Conservation (phyloP, 1,140 invertebrate genomes). For the Neodiprion virginianus region DNA sequence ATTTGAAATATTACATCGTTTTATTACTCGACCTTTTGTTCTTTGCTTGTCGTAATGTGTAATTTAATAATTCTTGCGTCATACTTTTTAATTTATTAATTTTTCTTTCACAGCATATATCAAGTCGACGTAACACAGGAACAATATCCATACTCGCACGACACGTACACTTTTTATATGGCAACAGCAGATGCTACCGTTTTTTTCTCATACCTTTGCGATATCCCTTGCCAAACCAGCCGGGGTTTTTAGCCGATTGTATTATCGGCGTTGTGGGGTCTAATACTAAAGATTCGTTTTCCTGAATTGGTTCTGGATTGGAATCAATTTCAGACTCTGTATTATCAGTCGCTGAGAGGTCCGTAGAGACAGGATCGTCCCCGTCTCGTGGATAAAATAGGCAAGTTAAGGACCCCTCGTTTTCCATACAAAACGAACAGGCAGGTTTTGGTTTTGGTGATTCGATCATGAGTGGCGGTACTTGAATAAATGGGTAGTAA, state of each 20-base stretch:
- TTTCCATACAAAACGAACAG: conserved; percentile 58
- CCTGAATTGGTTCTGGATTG: conserved; percentile 41
- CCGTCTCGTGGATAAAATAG: conserved; percentile 54
- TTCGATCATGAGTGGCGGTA: conserved; percentile 36
- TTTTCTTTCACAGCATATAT: background rate
- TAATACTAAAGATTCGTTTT: conserved; percentile 32
- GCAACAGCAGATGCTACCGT: conserved; percentile 56
- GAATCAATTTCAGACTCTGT: conserved; percentile 25
- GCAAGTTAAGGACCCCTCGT: conserved; percentile 55
- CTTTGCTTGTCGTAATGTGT: background rate
- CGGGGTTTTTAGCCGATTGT: conserved; percentile 62
- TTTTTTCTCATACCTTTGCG: conserved; percentile 63
- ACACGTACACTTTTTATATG: background rate
- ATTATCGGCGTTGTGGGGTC: conserved; percentile 42
- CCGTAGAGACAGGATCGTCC: conserved; percentile 33
- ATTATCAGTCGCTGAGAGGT: conserved; percentile 22
- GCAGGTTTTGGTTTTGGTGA: conserved; percentile 51
- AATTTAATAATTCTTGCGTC: background rate
- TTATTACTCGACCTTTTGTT: background rate
- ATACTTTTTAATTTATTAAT: conserved; percentile 1
- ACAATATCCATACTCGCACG: background rate
- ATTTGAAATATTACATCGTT: background rate
- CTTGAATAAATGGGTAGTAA: conserved; percentile 54
- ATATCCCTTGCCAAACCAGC: conserved; percentile 72
- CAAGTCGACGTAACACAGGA: background rate